phyloP scores from a whole-genome alignment of 2,113 vertebrate genomes.

The Rhynchopsitta pachyrhyncha region DNA sequence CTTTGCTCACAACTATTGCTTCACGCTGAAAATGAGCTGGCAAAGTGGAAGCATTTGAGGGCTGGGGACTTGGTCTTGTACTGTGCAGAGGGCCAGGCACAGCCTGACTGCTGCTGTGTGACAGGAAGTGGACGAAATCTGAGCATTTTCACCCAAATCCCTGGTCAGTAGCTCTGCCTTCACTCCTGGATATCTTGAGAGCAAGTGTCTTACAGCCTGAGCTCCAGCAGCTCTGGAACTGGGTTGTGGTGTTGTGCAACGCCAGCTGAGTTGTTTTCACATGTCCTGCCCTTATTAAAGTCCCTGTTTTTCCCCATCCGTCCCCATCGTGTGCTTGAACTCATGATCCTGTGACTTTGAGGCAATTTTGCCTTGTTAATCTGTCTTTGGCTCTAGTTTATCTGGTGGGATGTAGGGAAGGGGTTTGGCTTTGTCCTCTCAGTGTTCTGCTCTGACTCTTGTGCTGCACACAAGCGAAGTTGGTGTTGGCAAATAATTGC shows the following conservation, averaged over 20 bases:
- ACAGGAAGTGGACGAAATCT: not conserved
- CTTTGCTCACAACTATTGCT: not conserved
- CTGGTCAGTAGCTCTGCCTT: not conserved
- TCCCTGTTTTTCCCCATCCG: not conserved
- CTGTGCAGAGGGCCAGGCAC: not conserved
- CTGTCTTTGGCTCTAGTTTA: not conserved
- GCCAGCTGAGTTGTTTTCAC: not conserved
- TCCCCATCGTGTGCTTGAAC: not conserved
- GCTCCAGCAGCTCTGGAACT: rapidly evolving
- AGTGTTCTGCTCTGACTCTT: not conserved
- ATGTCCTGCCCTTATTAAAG: not conserved
- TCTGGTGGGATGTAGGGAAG: not conserved
- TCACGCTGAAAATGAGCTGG: not conserved
- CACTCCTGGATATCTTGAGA: not conserved
- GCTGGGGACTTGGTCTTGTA: not conserved
- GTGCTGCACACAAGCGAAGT: rapidly evolving
- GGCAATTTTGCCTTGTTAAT: not conserved
- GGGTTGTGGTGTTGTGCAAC: rapidly evolving
- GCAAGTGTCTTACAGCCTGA: not conserved
- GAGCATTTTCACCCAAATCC: not conserved
- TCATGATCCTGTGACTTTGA: rapidly evolving
- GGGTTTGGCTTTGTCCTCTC: not conserved
- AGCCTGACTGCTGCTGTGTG: not conserved
- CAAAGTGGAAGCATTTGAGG: not conserved
- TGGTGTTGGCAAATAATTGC: not conserved